Base-by-base conservation (phyloP, 1,140 invertebrate species). In the Drosophila sturtevanti region DNA sequence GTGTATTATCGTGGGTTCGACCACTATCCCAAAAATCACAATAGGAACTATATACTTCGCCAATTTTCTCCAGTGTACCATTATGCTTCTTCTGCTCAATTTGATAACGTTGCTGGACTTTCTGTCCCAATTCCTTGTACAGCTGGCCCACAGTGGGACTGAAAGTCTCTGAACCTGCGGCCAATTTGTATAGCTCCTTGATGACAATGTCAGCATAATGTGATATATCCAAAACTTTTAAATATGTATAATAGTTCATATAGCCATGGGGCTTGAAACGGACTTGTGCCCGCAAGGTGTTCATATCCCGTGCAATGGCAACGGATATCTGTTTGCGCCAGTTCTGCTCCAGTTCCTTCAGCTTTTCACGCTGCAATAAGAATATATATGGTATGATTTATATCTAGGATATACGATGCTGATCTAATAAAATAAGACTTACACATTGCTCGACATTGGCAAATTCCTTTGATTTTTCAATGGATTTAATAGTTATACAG, bases 141-240 rank as follows among this genome's bases (percentile, higher is more conserved):
- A 98, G 91, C 35, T 93, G 84, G 55, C 91, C 93, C 2, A 95
- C 92, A 2, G 94, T 94, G 0, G 95, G 95, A 91, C 96, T 97
- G 90, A 95, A 98, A 0, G 94, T 94, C 82, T 97, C 96, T 0
- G 96, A 97, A 1, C 95, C 95, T 77, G 95, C 93, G 0, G 95
- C 94, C 12, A 98, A 77, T 67, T 94, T 94, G 62, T 92, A 93
- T 4, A 96, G 93, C 92, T 97, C 96, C 87, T 94, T 92, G 67
- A 95, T 92, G 44, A 95, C 93, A 44, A 94, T 91, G 65, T 96
- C 93, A 1, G 95, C 93, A 86, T 95, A 96, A 64, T 95, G 93
- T 14, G 95, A 92, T 58, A 93, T 92, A 24, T 94, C 91, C 18
- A 97, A 90, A 12, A 95, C 92, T 64, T 93, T 94, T 10, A 98